A percentile compares a stretch with the other conserved stretches of the same genome.
Evolutionary conservation across 2,797 vertebrate species (phyloP).

Genomic region (Sebastes itinus): DNA sequence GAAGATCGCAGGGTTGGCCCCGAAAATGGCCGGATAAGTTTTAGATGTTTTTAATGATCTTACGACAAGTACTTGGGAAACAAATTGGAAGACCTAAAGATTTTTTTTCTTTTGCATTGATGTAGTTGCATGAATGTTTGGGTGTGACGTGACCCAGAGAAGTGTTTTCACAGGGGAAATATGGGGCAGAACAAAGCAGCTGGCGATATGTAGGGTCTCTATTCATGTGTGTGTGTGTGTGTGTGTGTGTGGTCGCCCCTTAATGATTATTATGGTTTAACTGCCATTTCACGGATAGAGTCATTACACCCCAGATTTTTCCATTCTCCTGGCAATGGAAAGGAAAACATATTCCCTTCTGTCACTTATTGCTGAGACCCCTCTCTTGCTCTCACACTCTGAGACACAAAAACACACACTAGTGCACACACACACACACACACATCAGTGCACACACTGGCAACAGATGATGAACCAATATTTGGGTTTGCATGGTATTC

Average conservation of each 20-base stretch:
- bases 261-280: constrained; percentile 76
- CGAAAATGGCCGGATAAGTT: not conserved
- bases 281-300: constrained; percentile 66
- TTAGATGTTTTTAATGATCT: not conserved
- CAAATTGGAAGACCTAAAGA: not conserved
- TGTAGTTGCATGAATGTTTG: not conserved
- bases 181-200: constrained; percentile 17
- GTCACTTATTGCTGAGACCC: constrained; percentile 50
- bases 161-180: constrained; percentile 40
- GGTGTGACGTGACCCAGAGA: not conserved
- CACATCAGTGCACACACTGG: not conserved
- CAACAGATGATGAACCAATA: constrained; percentile 56
- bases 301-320: constrained; percentile 63
- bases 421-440: not conserved
- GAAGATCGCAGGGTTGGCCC: too few relatives aligned
- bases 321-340: constrained; percentile 65
- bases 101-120: not conserved
- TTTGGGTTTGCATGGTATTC: constrained; percentile 53
- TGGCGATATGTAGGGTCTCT: constrained; percentile 11
- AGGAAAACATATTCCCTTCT: constrained; percentile 68
- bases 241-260: constrained; percentile 29
- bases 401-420: constrained; percentile 18
- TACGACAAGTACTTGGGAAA: not conserved
- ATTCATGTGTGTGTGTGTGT: not conserved
- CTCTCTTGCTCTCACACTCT: constrained; percentile 33